These are phyloP conservation scores for Apodemus sylvaticus DNA, from an alignment of 2,113 vertebrate genomes.

Conservation along the genomic window DNA sequence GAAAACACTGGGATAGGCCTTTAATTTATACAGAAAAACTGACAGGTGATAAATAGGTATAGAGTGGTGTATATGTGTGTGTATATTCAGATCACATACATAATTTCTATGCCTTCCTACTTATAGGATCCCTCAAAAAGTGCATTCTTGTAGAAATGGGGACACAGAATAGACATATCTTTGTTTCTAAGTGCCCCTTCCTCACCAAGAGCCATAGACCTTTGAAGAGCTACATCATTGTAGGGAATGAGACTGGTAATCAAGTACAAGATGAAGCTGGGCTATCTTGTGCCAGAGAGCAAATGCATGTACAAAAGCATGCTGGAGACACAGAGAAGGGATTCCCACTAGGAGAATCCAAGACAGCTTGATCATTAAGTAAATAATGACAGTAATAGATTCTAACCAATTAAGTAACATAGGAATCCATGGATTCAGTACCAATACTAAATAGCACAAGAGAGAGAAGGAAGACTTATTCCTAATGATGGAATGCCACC, in stretches of 20 bases:
- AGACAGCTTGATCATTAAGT: background rate
- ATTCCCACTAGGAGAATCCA: background rate
- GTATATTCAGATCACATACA: background rate
- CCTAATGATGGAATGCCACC: background rate
- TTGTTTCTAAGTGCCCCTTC: background rate
- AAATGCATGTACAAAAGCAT: background rate
- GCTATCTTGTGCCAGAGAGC: background rate
- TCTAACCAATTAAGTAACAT: background rate
- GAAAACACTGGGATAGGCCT: background rate
- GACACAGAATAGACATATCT: background rate
- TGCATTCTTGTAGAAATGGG: background rate
- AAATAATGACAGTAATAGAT: background rate
- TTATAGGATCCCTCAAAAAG: background rate
- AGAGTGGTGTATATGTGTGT: background rate
- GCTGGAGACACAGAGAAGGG: background rate
- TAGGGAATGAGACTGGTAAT: background rate
- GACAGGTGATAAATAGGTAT: background rate
- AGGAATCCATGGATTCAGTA: background rate
- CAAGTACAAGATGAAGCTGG: background rate
- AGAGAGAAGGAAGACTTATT: background rate
- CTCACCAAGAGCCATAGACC: background rate
- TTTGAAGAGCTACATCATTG: background rate
- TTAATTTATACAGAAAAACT: background rate
- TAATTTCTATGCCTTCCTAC: background rate
- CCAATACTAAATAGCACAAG: background rate